Conservation (phyloP, 2,113 vertebrate species). For the Lates calcarifer region DNA sequence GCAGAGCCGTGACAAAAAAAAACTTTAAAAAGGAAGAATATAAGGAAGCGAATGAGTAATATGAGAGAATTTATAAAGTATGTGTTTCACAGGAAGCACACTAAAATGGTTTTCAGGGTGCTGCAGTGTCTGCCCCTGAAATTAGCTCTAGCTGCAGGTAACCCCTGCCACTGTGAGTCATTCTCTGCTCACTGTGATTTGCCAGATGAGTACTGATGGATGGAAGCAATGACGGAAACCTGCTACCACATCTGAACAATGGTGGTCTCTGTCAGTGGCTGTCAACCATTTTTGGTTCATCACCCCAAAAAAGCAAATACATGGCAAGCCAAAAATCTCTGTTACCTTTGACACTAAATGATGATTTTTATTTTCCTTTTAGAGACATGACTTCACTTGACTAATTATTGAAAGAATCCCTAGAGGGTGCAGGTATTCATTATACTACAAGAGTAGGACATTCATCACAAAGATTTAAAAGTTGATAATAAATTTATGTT, state of each 20-base stretch:
- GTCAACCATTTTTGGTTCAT: constrained; percentile 41
- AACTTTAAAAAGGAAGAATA: neutral
- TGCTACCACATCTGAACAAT: constrained; percentile 14
- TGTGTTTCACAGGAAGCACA: constrained; percentile 22
- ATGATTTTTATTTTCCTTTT: constrained; percentile 59
- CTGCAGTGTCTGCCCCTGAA: constrained; percentile 56
- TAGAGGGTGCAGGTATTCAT: constrained; percentile 70
- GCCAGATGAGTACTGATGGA: constrained; percentile 57
- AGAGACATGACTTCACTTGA: constrained; percentile 64
- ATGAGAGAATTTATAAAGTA: constrained; percentile 10
- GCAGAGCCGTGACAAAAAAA: neutral
- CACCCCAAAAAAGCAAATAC: constrained; percentile 15
- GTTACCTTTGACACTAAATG: constrained; percentile 43
- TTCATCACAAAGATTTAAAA: constrained; percentile 72
- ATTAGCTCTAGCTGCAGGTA: constrained; percentile 72
- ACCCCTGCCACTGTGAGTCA: constrained; percentile 64
- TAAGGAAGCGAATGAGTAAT: constrained; percentile 13
- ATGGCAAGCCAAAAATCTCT: neutral
- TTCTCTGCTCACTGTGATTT: constrained; percentile 58
- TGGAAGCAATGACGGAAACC: constrained; percentile 43
- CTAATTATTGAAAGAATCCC: constrained; percentile 67
- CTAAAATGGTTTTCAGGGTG: constrained; percentile 39
- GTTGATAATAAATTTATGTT: constrained; percentile 70
- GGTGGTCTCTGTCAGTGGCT: constrained; percentile 22
- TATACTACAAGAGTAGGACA: constrained; percentile 61